Evolutionary conservation across 2,113 vertebrate species (phyloP).

Genomic region (Myotis brandtii): DNA sequence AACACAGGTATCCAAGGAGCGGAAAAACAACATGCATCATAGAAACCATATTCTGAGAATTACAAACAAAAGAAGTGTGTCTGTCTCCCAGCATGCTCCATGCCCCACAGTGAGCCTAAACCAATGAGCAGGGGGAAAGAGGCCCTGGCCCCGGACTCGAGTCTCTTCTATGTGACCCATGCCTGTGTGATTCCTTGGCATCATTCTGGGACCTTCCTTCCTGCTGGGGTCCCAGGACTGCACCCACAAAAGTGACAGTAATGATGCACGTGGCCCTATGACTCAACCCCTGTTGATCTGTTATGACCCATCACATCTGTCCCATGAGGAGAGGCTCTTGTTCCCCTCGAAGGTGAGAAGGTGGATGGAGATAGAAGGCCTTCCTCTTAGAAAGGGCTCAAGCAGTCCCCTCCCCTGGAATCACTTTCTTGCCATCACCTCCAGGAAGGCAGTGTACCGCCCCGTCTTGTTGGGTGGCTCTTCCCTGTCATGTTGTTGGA

Average conservation of each 20-base stretch:
- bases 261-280: accelerated
- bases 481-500: not conserved
- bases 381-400: not conserved
- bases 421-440: not conserved
- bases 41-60: not conserved
- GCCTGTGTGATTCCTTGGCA: not conserved
- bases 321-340: not conserved
- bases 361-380: not conserved
- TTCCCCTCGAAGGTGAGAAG: not conserved
- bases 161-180: too few relatives aligned
- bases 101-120: not conserved
- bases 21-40: not conserved
- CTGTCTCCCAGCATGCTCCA: not conserved
- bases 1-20: not conserved
- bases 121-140: not conserved
- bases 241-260: not conserved
- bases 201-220: not conserved
- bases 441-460: not conserved
- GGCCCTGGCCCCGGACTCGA: not conserved
- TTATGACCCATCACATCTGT: not conserved
- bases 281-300: not conserved
- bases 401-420: too few relatives aligned
- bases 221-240: not conserved
- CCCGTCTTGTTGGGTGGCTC: not conserved
- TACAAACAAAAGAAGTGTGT: not conserved